Base-by-base conservation (phyloP, 2,113 vertebrate species). In the Ameiurus melas region DNA sequence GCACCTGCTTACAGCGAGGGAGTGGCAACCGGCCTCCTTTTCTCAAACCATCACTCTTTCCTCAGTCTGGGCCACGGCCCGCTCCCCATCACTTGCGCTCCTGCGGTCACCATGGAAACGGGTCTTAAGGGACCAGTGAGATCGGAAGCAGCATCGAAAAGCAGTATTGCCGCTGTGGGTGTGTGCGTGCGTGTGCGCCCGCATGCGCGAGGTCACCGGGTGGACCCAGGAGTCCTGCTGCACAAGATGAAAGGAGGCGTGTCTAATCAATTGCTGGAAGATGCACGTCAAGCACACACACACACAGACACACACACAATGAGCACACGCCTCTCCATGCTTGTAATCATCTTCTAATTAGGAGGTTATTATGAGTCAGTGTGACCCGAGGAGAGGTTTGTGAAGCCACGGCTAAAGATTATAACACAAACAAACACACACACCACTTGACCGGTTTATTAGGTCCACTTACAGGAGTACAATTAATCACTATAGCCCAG, bases 31-130 rank as follows among this genome's bases (percentile, higher is more conserved):
- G 53, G 27, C 25, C 68, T 73, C 68, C 85, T 90, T 82, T 85
- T 83, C 91, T 90, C 86, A 91, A 91, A 90, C 90, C 91, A 87
- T 90, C 88, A 90, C 90, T 93, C 90, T 90, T 91, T 88, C 93
- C 90, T 94, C 92, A 88, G 94, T 92, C 89, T 91, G 90, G 91
- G 90, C 90, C 89, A 90, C 87, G 87, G 86, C 93, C 93, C 93
- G 93, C 64, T 78, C 51, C 68, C 68, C 58, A 39, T 81, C 53
- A 81, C 53, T 81, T 58, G 79, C 19, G 90, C 90, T 90, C 47
- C 83, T 82, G 92, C 88, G 87, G 95, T 96, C 94, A 90, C 94
- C 94, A 95, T 95, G 92, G 94, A 87, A 92, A 95, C 93, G 83
- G 88, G 90, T 91, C 92, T 92, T 92, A 83, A 85, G 90, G 84